phyloP scores from a whole-genome alignment of 2,888 invertebrate species.

The Torymus tubicola region DNA sequence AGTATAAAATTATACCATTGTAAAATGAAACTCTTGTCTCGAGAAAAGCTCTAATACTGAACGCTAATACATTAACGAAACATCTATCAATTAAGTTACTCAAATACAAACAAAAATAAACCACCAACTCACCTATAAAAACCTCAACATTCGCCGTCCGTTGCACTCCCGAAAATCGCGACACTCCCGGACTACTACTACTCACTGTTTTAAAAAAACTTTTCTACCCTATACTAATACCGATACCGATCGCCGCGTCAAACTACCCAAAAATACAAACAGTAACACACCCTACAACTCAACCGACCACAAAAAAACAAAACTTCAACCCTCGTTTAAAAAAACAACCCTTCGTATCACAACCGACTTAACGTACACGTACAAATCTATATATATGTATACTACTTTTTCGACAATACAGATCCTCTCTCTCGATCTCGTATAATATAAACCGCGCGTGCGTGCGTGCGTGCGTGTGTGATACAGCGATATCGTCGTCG shows the following conservation, averaged over 20 bases:
- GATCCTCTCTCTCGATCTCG: background rate
- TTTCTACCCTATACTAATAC: background rate
- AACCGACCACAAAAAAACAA: no score
- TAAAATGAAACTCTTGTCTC: no score
- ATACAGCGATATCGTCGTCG: background rate
- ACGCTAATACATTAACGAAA: no score
- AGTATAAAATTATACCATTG: no score
- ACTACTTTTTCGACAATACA: background rate
- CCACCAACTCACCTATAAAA: conserved; percentile 47
- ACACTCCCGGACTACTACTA: conserved; percentile 34
- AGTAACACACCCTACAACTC: no score
- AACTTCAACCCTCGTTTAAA: no score
- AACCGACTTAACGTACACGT: no score
- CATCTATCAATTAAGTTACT: no score
- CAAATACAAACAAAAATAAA: background rate
- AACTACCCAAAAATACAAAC: no score
- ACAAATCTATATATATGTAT: background rate
- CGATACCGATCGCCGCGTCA: no score
- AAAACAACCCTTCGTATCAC: no score
- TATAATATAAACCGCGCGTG: conserved; percentile 4
- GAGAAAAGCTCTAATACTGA: no score
- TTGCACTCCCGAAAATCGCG: conserved; percentile 36
- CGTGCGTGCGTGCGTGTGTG: background rate
- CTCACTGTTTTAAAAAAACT: background rate
- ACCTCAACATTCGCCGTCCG: conserved; percentile 34